These are phyloP conservation scores for Latrodectus elegans DNA, from an alignment of 2,888 invertebrate genomes.

Conservation along the genomic window DNA sequence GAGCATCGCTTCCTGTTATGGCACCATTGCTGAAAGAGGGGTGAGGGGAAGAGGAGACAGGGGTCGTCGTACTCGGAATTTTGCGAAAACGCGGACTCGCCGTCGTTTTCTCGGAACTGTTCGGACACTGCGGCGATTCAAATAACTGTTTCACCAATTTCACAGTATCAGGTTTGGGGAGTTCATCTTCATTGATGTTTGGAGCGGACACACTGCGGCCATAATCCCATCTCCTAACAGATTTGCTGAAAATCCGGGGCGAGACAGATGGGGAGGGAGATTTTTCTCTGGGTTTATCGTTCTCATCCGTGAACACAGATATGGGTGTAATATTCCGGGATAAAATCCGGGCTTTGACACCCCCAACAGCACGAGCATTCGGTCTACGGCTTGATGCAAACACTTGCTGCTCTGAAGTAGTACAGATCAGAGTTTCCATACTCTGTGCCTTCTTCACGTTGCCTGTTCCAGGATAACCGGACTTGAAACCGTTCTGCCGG, in stretches of 20 bases:
- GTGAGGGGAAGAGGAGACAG: conserved; percentile 38
- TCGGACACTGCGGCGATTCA: conserved; percentile 51
- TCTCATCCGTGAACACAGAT: conserved; percentile 58
- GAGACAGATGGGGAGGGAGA: conserved; percentile 35
- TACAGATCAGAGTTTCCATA: conserved; percentile 63
- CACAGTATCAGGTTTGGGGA: conserved; percentile 70
- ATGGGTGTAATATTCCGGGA: conserved; percentile 38
- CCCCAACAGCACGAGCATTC: conserved; percentile 34
- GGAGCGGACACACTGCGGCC: conserved; percentile 49
- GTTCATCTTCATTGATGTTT: conserved; percentile 63
- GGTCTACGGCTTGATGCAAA: conserved; percentile 31
- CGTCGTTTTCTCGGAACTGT: conserved; percentile 45
- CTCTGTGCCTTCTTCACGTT: conserved; percentile 65
- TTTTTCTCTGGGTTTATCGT: conserved; percentile 48
- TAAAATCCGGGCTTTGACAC: conserved; percentile 26
- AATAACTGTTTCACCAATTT: conserved; percentile 66
- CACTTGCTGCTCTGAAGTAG: conserved; percentile 45
- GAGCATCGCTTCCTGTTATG: conserved; percentile 32
- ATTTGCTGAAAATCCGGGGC: conserved; percentile 35
- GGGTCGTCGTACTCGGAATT: conserved; percentile 41
- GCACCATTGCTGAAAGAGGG: conserved; percentile 43
- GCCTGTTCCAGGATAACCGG: conserved; percentile 26
- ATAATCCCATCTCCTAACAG: conserved; percentile 38
- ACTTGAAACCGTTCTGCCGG: conserved; percentile 52
- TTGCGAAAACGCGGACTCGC: conserved; percentile 42